Evolutionary conservation across 2,113 vertebrate genomes (phyloP).

Genomic region (Narcine bancroftii): DNA sequence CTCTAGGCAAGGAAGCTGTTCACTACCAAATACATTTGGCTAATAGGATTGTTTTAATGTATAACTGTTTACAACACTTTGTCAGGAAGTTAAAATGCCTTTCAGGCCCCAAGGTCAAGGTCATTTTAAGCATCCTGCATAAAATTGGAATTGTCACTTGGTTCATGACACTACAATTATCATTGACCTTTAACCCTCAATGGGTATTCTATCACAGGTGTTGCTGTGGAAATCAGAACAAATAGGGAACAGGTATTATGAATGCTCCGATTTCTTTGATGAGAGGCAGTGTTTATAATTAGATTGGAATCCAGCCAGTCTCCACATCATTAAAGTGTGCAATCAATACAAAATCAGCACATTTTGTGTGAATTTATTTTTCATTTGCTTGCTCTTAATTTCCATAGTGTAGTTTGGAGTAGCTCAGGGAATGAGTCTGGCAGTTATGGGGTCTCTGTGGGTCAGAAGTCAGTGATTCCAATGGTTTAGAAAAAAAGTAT

Average conservation of each 20-base stretch:
- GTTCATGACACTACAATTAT: not conserved
- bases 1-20: not conserved
- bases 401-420: not conserved
- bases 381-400: constrained; percentile 32
- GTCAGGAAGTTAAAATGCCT: constrained; percentile 21
- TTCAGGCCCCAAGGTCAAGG: constrained; percentile 11
- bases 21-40: constrained; percentile 17
- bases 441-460: not conserved
- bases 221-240: not conserved
- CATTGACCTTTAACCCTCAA: not conserved
- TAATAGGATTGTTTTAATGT: constrained; percentile 23
- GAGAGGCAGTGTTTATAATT: constrained; percentile 30
- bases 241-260: not conserved
- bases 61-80: constrained; percentile 7
- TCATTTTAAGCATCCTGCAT: not conserved
- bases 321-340: constrained; percentile 25
- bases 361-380: constrained; percentile 33
- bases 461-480: constrained; percentile 23
- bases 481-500: not conserved
- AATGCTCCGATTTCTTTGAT: constrained; percentile 2
- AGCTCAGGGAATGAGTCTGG: not conserved
- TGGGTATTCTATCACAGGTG: not conserved
- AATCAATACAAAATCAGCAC: constrained; percentile 28
- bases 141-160: not conserved
- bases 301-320: constrained; percentile 25